phyloP scores from a whole-genome alignment of 2,113 vertebrate genomes.

The Columbina picui region DNA sequence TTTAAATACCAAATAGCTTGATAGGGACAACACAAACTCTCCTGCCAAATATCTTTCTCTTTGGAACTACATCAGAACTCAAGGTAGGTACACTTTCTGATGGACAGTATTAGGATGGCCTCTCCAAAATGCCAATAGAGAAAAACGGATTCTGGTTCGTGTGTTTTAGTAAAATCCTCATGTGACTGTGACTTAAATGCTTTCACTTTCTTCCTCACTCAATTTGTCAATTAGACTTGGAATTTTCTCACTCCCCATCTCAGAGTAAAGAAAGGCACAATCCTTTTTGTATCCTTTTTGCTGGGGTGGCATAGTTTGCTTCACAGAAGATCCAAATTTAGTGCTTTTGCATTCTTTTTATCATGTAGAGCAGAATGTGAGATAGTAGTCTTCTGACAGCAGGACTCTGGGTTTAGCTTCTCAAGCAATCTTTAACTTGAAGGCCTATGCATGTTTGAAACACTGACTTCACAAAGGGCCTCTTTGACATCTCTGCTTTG shows the following conservation, averaged over 20 bases:
- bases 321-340: neutral
- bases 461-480: neutral
- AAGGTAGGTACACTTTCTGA: neutral
- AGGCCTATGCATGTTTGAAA: neutral
- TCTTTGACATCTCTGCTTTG: neutral
- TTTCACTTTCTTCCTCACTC: neutral
- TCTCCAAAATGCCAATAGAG: neutral
- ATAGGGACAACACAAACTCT: neutral
- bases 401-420: neutral
- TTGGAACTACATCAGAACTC: neutral
- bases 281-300: neutral
- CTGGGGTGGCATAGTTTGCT: neutral
- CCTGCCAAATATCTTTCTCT: neutral
- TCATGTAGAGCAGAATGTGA: neutral
- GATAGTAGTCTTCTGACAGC: neutral
- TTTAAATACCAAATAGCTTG: neutral
- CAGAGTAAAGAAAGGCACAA: neutral
- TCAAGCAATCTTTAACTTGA: neutral
- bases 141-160: neutral
- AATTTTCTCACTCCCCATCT: neutral
- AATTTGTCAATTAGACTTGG: neutral
- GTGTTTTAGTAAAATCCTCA: neutral
- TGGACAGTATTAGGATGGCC: neutral
- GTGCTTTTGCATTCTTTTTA: neutral
- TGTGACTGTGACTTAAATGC: neutral